Evolutionary conservation across 2,888 invertebrate species (phyloP), one percentile per base, ranked within the genome.

Genomic region (Lepetodrilus schrolli): DNA sequence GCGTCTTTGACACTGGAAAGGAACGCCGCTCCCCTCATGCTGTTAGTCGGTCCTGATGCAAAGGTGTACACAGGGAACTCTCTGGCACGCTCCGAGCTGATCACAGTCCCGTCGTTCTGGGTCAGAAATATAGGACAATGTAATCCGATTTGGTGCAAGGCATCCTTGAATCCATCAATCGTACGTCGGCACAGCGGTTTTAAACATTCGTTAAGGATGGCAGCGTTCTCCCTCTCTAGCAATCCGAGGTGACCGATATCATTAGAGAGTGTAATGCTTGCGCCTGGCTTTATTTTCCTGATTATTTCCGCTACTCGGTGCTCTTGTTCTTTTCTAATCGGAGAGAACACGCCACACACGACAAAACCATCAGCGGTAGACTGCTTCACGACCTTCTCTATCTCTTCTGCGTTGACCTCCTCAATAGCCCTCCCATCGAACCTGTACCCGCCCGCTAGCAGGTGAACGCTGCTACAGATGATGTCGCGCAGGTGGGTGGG

Each of bases 11-110:
- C 48, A 20, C 82, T 81, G 13, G 86, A 87, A 13, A 89, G 77
- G 68, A 83, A 87, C 0, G 88, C 86, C 1, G 89, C 89, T 10
- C 89, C 89, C 17, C 88, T 76, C 89, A 90, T 90, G 77, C 88
- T 88, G 79, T 90, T 90, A n/a, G 89, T 90, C 1, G 89, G 84
- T 20, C 89, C 89, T 4, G 89, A 88, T 4, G 89, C 86, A 74
- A 89, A 88, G 0, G 88, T 87, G 13, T 77, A 76, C 0, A 90
- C 85, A 0, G 89, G 89, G 50, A 75, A 80, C 10, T 82, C 48
- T 26, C 82, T 65, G 0, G 86, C 86, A n/a, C 78, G 77, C 2
- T 83, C 78, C 48, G 84, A 82, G 49, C 84, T 84, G 58, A 88
- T 80, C n/a, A 89, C 73, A 0, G 89, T 89, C 4, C 89, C 89